Base-by-base conservation (phyloP, 1,140 invertebrate species). In the Pogonognathellus flavescens region DNA sequence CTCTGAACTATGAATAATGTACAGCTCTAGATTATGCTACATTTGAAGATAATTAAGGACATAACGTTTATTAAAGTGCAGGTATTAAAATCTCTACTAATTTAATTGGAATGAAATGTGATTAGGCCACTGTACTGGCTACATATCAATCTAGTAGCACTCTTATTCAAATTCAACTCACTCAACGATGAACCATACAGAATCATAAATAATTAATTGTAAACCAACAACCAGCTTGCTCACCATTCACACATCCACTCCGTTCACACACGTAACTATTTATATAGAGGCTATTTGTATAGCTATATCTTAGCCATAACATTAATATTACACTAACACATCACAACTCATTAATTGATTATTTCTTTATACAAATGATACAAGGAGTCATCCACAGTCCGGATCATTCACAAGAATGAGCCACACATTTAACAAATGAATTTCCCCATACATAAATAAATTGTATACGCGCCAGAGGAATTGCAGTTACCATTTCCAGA, bases 81-180 rank as follows among this genome's bases (percentile, higher is more conserved):
- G 25, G 70, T 76, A 76, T 76, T 76, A 76, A 76, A 76, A 76
- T 76, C 70, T 76, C 14, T 76, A 76, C 41, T 76, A 49, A 76
- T 76, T 49, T 25, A 31, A 76, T 41, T 76, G 70, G 31, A 70
- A 76, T 70, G 25, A 25, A 25, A 70, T 76, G 70, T 76, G 70
- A 76, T 76, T 76, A 76, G 70, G 70, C 70, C 70, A 76, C 70
- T 76, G 70, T 76, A 31, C 31, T 31, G 14, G 70, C 70, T 76
- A 57, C 53, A 57, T 57, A 57, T 57, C n/a, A 49, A 76, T 76
- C 70, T 76, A 76, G 70, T 76, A 76, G 70, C 70, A 76, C 70
- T 76, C 31, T 49, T 76, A 76, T 31, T 76, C 41, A 16, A n/a
- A 76, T 10, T 49, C 11, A 41, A 41, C 16, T 72, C 66, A 72